phyloP scores from a whole-genome alignment of 2,888 invertebrate species.

The Tortrix viridana region DNA sequence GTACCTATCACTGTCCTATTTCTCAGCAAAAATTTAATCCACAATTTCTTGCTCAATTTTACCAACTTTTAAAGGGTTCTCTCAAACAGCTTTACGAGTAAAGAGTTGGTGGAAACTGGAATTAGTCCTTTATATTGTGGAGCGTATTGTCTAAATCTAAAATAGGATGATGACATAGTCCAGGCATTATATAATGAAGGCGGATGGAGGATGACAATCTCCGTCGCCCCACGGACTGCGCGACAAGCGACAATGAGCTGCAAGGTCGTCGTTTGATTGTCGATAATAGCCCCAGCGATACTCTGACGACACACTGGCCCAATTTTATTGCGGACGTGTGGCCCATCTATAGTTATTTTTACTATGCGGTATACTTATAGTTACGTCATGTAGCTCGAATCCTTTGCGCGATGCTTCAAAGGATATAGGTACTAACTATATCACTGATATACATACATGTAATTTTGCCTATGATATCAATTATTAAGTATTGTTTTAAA shows the following conservation, averaged over 20 bases:
- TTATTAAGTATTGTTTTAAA: no score
- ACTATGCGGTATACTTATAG: slow-evolving; percentile 22
- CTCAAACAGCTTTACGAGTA: no score
- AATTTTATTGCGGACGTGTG: slow-evolving; percentile 59
- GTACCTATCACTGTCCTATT: no score
- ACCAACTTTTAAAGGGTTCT: no score
- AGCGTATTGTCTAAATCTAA: not conserved
- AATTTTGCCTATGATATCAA: no score
- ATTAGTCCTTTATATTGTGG: no score
- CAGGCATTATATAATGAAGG: slow-evolving; percentile 72
- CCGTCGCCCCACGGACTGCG: slow-evolving; percentile 78
- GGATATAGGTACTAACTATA: not conserved
- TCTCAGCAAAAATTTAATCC: no score
- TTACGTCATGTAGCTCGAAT: not conserved
- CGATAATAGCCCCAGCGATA: slow-evolving; percentile 76
- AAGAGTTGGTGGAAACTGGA: no score
- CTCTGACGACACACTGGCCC: slow-evolving; percentile 70
- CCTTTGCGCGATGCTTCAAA: not conserved
- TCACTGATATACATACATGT: not conserved
- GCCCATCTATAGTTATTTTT: slow-evolving; percentile 30
- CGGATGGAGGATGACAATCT: slow-evolving; percentile 80
- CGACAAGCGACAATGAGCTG: slow-evolving; percentile 78
- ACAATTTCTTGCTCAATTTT: no score
- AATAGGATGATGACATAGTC: slow-evolving; percentile 40
- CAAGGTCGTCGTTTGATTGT: slow-evolving; percentile 81